Evolutionary conservation across 2,113 vertebrate genomes (phyloP).

Genomic region (Salvelinus fontinalis): DNA sequence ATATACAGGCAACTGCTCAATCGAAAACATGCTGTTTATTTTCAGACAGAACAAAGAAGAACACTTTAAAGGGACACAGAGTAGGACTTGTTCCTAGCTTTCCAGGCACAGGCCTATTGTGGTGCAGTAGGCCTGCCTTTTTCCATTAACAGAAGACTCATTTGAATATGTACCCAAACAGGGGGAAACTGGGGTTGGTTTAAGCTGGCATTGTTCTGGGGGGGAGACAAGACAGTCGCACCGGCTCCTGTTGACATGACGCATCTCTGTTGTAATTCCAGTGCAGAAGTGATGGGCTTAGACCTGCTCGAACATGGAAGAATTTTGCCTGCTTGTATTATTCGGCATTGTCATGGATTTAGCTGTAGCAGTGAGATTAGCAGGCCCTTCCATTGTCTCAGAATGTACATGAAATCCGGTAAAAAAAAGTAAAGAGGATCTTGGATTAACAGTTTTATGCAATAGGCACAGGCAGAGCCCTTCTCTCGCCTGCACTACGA

Average conservation of each 20-base stretch:
- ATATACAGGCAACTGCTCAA: too few species aligned
- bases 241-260: slow-evolving; percentile 71
- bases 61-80: slow-evolving; percentile 33
- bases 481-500: background rate
- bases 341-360: slow-evolving; percentile 77
- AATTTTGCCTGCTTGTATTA: slow-evolving; percentile 73
- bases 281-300: slow-evolving; percentile 73
- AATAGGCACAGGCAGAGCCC: slow-evolving; percentile 21
- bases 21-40: background rate
- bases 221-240: slow-evolving; percentile 67
- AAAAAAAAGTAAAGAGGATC: slow-evolving; percentile 76
- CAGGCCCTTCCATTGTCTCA: slow-evolving; percentile 72
- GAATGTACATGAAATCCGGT: slow-evolving; percentile 79
- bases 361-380: slow-evolving; percentile 79
- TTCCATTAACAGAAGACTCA: slow-evolving; percentile 65
- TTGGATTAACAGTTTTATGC: slow-evolving; percentile 71
- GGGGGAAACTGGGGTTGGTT: slow-evolving; percentile 56
- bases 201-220: slow-evolving; percentile 71
- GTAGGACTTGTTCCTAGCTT: slow-evolving; percentile 37
- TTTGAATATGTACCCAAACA: slow-evolving; percentile 59
- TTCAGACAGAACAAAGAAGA: slow-evolving; percentile 44
- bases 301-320: slow-evolving; percentile 66
- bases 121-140: slow-evolving; percentile 54
- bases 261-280: slow-evolving; percentile 75
- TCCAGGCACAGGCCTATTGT: slow-evolving; percentile 63